Base-by-base conservation (phyloP, 37 sponge, comb jelly and placozoan species). In the Trichoplax adhaerens region DNA sequence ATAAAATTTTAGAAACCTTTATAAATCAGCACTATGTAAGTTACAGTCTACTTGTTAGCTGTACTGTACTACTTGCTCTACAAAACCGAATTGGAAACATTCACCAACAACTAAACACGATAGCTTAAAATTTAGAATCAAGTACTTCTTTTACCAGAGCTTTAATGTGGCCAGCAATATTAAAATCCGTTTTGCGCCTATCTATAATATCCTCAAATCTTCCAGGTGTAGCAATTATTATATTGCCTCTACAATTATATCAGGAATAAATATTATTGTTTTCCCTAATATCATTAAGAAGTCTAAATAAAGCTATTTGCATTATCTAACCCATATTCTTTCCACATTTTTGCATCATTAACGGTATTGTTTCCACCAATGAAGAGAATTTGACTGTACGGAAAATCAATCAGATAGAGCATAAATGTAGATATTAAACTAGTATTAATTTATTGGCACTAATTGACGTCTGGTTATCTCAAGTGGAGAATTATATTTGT, bases 171-270 rank as follows among this genome's bases (percentile, higher is more conserved):
- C 29, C 29, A 29, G 29, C 29, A 29, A 29, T 29, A 29, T 29
- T 29, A 29, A 29, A 29, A 29, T 29, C 29, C 29, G 29, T 29
- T 29, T 29, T 29, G 29, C 29, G 29, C 29, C 66, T 75, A 12
- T 57, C 60, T 8, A 95, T 77, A 54, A 91, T 65, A 58, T 86
- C 92, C 65, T 78, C 80, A 7, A 97, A 77, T 0, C 89, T 75
- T 1, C 99, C 99, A 64, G 93, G 91, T 62, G 90, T 88, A 1
- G 71, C 89, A 12, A 87, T 80, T 4, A 88, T 58, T 0, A 86
- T 69, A 50, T 81, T 74, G 46, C 75, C 78, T 66, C 82, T 81
- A 55, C 2, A 52, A 29, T 29, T 29, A 29, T 29, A 29, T 29
- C 29, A 59, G 58, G 55, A 53, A 64, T 62, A 57, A 54, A 73